Evolutionary conservation across 2,888 invertebrate species (phyloP), one percentile per base, ranked within the genome.

Genomic region (Nycteola revayana): DNA sequence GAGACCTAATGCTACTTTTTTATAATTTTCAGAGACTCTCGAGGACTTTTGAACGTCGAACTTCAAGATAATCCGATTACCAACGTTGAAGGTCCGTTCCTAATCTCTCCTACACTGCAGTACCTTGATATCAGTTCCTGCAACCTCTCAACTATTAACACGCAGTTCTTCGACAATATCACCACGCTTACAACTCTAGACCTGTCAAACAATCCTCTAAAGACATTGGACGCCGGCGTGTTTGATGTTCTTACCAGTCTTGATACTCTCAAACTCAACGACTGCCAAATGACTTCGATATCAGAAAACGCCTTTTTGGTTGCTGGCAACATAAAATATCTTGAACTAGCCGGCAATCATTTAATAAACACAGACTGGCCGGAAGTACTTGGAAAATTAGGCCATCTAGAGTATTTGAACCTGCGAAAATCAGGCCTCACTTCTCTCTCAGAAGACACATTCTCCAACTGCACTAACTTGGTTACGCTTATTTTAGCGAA

Each of bases 41-140:
- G 91, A 3, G 94, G 94, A 9, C 84, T 94, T 32, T 90, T 94
- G 33, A 92, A 93, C 35, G 83, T 94, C 52, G 93, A 94, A 62
- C 84, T 94, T 3, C 93, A 93, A 67, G 91, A 92, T 56, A 94
- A 94, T 65, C 93, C 92, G 0, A 71, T 93, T 43, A 82, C 84
- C 35, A 70, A 81, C 32, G 90, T 93, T 1, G 90, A 91, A n/a
- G 93, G 92, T 2, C 90, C 91, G 1, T 93, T 94, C 60, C 71
- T 94, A 11, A 85, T 91, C 34, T 93, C 93, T 21, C 87, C 90
- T 38, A 92, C 93, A 0, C 79, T 94, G 28, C 90, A 92, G 49
- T 93, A 92, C 61, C 83, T 94, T 40, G 93, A 94, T 66, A 87
- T 94, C 54, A 93, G 91, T 69, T 89, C 89, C 35, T 93, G 93